Evolutionary conservation across 2,113 vertebrate species (phyloP).

Genomic region (Lepus europaeus): DNA sequence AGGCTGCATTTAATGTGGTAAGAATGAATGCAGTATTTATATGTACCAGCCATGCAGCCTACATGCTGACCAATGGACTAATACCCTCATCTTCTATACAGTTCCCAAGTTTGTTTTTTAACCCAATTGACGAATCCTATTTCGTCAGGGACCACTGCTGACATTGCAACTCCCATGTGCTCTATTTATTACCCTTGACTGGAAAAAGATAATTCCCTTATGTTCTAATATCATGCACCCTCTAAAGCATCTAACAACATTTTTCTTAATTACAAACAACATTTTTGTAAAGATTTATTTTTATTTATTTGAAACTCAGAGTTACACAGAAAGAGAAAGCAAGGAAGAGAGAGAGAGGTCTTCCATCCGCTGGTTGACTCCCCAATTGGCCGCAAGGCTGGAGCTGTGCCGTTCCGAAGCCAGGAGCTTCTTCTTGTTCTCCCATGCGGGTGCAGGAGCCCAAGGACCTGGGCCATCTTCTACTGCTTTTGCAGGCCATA

Average conservation of each 20-base stretch:
- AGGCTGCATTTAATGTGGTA: not conserved
- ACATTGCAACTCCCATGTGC: not conserved
- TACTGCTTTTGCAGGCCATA: too few species aligned
- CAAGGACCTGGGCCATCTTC: too few species aligned
- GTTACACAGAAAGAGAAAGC: too few species aligned
- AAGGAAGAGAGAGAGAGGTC: too few species aligned
- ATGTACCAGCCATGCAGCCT: not conserved
- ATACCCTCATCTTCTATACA: not conserved
- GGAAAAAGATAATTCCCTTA: not conserved
- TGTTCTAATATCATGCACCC: not conserved
- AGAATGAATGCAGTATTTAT: not conserved
- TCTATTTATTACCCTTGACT: not conserved
- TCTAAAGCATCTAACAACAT: not conserved
- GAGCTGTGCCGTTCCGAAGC: too few species aligned
- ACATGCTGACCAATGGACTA: not conserved
- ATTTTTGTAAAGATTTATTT: not conserved
- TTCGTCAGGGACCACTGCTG: not conserved
- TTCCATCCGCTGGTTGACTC: too few species aligned
- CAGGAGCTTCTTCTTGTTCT: too few species aligned
- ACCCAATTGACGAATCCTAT: not conserved
- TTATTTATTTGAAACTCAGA: too few species aligned
- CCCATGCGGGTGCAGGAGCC: too few species aligned
- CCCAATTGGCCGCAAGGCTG: too few species aligned
- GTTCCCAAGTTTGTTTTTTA: not conserved
- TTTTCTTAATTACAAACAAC: slow-evolving; percentile 2